Evolutionary conservation across 2,113 vertebrate genomes (phyloP).

Genomic region (Talpa occidentalis): DNA sequence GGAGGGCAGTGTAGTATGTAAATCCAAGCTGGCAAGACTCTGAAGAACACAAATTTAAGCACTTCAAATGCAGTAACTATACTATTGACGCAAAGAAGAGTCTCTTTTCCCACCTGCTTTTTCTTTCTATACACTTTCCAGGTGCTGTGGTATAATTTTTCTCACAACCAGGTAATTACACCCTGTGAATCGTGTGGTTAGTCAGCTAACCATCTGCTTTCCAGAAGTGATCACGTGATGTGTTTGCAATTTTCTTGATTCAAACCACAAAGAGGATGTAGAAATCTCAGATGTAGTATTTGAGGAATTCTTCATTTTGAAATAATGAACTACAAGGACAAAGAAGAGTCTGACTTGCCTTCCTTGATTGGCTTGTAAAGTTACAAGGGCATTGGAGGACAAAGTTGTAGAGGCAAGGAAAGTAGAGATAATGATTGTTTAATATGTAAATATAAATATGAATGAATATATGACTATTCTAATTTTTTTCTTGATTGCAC

Average conservation of each 20-base stretch:
- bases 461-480: background rate
- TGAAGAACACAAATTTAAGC: slow-evolving; percentile 14
- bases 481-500: slow-evolving; percentile 56
- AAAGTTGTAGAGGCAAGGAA: background rate
- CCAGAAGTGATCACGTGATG: background rate
- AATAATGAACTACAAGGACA: background rate
- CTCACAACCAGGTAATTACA: slow-evolving; percentile 56
- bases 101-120: slow-evolving; percentile 33
- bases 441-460: background rate
- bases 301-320: background rate
- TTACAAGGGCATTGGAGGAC: background rate
- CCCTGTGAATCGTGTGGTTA: slow-evolving; percentile 41
- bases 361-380: background rate
- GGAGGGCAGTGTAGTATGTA: background rate
- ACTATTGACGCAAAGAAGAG: background rate
- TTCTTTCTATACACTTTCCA: slow-evolving; percentile 33
- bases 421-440: background rate
- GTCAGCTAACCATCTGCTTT: slow-evolving; percentile 70
- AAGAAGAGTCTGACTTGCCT: slow-evolving; percentile 2
- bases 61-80: background rate
- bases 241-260: slow-evolving; percentile 55
- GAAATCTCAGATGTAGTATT: slow-evolving; percentile 24
- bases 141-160: slow-evolving; percentile 45
- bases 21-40: slow-evolving; percentile 6
- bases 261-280: background rate